Base-by-base conservation (phyloP, 2,113 vertebrate species). In the Lipophrys pholis region DNA sequence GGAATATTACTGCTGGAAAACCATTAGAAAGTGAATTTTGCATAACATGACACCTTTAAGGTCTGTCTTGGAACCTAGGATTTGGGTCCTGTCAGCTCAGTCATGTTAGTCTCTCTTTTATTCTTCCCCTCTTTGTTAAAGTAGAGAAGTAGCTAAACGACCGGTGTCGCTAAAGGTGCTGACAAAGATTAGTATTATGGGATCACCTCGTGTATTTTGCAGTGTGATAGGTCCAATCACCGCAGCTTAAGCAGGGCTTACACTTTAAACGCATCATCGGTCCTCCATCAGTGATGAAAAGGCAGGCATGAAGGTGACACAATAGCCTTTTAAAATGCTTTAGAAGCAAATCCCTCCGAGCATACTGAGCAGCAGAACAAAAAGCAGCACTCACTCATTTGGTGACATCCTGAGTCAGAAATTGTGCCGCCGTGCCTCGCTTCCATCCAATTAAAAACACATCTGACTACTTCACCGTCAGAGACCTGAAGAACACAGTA, bases 371-470 rank as follows among this genome's bases (percentile, higher is more conserved):
- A 83, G 68, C 69, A 11, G 68, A 81, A 87, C 48, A 73, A 81
- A 82, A 73, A 49, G 75, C 64, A 69, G 52, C 59, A 70, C 60
- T 80, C 77, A 73, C 78, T 46, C 53, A 35, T 57, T 76, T 17
- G 70, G 48, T 67, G 66, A 16, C 68, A 70, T 68, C 62, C 72
- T 58, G 69, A 67, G 9, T 69, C 48, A 68, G 52, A 53, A 69
- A 45, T 48, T 38, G 43, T 3, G 51, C 67, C 49, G 57, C 75
- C 50, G 21, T 54, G 48, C 15, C 5, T 59, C 56, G 67, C 40
- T 61, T 42, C 58, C 35, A 72, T 78, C 65, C 78, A 87, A 83
- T 88, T 90, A 85, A 83, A 84, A 78, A 65, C 57, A 38, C 48
- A 55, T 76, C 71, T 16, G 38, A 76, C 43, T 15, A 11, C 48